Base-by-base conservation (phyloP, 2,113 vertebrate genomes). In the Pollimyrus isidori region DNA sequence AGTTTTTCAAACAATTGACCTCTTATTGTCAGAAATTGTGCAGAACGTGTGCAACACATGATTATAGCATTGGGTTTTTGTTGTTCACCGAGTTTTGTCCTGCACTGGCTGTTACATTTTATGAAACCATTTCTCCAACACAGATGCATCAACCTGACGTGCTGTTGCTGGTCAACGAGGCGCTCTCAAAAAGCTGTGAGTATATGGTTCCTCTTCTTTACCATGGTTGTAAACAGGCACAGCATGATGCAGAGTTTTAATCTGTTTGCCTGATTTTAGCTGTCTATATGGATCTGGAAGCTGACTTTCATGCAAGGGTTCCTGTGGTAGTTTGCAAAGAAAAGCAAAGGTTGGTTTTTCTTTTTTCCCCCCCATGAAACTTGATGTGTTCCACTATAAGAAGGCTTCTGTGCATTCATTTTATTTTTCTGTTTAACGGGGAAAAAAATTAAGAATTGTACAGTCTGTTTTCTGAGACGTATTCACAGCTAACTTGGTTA, bases 101-200 rank as follows among this genome's bases (percentile, higher is more conserved):
- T 53, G 11, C 48, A 11, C n/a, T 9, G 6, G n/a, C 39, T 53
- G 11, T 90, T 89, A 26, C 45, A 69, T n/a, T 50, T 83, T 53
- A 4, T 76, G 42, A 30, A 39, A 94, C 89, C 92, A 83, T 92
- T 94, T 92, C 93, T 96, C 95, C 95, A 5, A 13, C 30, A 93
- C 95, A 99, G 98, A 97, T 98, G 97, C 94, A 96, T 95, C 97
- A 99, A 91, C 98, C 98, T 92, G 98, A 98, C 88, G 97, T 99
- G 93, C 96, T 99, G 85, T 93, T 98, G 94, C 92, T 97, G 93
- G 97, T 98, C 90, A 97, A 98, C 94, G 97, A 99, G 93, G 95
- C 94, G 92, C 97, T 99, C 83, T 96, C 96, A 89, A 95, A 94
- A 90, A 96, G 95, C 94, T 94, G 98, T 99, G 96, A 98, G 98